phyloP scores from a whole-genome alignment of 2,888 invertebrate species.

The Leptopilina drosophilae region DNA sequence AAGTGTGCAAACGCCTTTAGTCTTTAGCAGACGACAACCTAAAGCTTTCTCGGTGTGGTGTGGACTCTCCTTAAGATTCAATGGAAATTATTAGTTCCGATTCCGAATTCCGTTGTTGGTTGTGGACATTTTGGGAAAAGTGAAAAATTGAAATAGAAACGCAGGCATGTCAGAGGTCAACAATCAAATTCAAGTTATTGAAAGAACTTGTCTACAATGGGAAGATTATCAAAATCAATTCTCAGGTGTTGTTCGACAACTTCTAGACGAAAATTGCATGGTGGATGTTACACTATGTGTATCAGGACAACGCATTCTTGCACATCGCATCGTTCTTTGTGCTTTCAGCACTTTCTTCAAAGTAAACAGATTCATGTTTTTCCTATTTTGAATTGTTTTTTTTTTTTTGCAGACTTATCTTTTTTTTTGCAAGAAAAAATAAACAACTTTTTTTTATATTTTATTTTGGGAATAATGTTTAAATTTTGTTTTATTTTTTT shows the following conservation, averaged over 20 bases:
- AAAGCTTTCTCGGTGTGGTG: too few species aligned
- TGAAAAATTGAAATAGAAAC: slow-evolving; percentile 63
- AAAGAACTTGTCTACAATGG: slow-evolving; percentile 76
- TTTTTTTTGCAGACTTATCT: background rate
- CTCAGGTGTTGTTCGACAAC: slow-evolving; percentile 72
- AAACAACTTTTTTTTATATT: too few species aligned
- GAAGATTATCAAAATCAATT: slow-evolving; percentile 74
- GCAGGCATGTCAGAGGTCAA: slow-evolving; percentile 66
- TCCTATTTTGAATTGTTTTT: too few species aligned
- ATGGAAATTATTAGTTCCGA: slow-evolving; percentile 22
- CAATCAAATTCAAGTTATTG: slow-evolving; percentile 54
- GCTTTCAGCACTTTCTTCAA: slow-evolving; percentile 78
- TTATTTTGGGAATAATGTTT: background rate
- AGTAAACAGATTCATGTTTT: slow-evolving; percentile 61
- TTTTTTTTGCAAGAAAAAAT: too few species aligned
- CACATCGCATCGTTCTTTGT: slow-evolving; percentile 78
- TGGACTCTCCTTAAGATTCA: too few species aligned
- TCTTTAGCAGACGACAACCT: too few species aligned
- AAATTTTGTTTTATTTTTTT: background rate
- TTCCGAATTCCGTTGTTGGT: slow-evolving; percentile 31
- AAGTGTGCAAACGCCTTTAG: too few species aligned
- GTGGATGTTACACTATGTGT: slow-evolving; percentile 78
- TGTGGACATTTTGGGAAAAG: slow-evolving; percentile 48
- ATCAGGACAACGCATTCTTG: slow-evolving; percentile 75
- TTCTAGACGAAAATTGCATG: slow-evolving; percentile 75